These are phyloP conservation scores for Myxocyprinus asiaticus DNA, from an alignment of 2,113 vertebrate species.

Conservation along the genomic window DNA sequence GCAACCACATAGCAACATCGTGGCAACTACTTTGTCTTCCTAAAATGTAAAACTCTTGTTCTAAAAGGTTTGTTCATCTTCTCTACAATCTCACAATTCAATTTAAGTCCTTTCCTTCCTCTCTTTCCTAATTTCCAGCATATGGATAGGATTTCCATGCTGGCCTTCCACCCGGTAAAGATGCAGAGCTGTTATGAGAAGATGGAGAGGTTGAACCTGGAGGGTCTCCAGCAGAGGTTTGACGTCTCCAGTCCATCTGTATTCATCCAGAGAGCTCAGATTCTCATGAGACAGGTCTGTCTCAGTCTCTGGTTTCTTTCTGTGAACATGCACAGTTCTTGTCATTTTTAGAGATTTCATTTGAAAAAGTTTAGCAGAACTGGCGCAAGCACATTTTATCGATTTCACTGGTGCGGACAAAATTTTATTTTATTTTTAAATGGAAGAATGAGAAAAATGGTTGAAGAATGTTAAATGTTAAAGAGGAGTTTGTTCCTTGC, in stretches of 20 bases:
- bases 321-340: background rate
- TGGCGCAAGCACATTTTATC: no score
- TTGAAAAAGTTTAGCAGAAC: no score
- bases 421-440: no score
- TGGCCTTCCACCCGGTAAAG: constrained; percentile 95
- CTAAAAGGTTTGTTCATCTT: no score
- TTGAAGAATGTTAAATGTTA: background rate
- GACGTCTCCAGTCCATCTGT: constrained; percentile 87
- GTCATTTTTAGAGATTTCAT: background rate
- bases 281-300: constrained; percentile 93
- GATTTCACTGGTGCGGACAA: no score
- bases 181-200: constrained; percentile 95
- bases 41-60: no score
- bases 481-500: no score
- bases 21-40: no score
- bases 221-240: constrained; percentile 93
- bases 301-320: no score
- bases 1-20: no score
- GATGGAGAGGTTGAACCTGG: constrained; percentile 90
- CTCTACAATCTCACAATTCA: no score
- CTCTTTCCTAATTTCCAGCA: constrained; percentile 70
- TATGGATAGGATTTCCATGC: constrained; percentile 92
- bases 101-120: background rate
- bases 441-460: background rate
- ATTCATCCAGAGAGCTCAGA: constrained; percentile 93